Percentiles rank a stretch among this genome's conserved stretches.
phyloP scores from a whole-genome alignment of 2,113 vertebrate species.

The Andinoacara biseriatus region DNA sequence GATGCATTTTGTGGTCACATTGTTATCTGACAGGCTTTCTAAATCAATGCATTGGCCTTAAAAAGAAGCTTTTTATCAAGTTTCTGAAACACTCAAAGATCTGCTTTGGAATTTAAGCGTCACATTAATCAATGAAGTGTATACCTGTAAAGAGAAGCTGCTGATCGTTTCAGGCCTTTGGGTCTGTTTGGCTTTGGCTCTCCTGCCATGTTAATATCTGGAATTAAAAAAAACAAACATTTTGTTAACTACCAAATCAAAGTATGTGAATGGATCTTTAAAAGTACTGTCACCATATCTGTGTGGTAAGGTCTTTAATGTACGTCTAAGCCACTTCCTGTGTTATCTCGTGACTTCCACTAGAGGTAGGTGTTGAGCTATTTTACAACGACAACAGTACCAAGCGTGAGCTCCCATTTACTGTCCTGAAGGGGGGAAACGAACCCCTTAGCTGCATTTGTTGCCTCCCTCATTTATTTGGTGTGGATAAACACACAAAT shows the following conservation, averaged over 20 bases:
- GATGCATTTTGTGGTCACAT: neutral
- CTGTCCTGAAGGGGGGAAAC: neutral
- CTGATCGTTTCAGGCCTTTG: slow-evolving; percentile 89
- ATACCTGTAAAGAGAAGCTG: slow-evolving; percentile 90
- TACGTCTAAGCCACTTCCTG: neutral
- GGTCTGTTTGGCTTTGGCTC: slow-evolving; percentile 91
- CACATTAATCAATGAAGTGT: neutral
- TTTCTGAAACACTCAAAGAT: neutral
- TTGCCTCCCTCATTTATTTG: neutral
- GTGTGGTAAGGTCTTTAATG: neutral
- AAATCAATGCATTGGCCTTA: neutral
- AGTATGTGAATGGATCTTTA: neutral
- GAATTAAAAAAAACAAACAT: neutral
- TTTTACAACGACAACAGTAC: neutral
- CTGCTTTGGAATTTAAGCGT: neutral
- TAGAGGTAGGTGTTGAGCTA: slow-evolving; percentile 19
- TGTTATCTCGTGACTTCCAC: slow-evolving; percentile 6
- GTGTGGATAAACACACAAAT: too few relatives aligned
- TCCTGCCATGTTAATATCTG: slow-evolving; percentile 98
- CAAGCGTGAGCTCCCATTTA: neutral
- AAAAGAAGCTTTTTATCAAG: neutral
- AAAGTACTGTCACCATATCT: neutral
- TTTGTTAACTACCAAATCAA: slow-evolving; percentile 1
- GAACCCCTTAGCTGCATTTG: neutral
- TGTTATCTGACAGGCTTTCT: neutral